Base-by-base conservation (phyloP, 2,888 invertebrate species). In the Sinopyrophorus schimmeli region DNA sequence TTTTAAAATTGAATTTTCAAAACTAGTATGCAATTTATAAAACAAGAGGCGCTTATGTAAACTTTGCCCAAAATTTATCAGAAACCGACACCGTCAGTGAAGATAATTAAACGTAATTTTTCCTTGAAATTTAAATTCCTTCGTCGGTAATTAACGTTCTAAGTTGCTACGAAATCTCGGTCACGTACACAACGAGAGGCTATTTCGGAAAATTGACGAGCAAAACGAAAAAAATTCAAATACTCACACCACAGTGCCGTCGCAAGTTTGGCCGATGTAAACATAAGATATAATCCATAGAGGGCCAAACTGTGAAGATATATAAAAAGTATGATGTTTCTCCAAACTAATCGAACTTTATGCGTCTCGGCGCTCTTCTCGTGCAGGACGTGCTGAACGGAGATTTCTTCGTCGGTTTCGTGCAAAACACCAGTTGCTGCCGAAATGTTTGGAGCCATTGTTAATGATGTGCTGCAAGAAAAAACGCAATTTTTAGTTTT, bases 271-370 rank as follows among this genome's bases (percentile, higher is more conserved):
- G 90, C 89, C 3, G 86, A 84, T 39, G 86, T 82, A 17, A 90
- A 71, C 67, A 83, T 77, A 10, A 89, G 77, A 70, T 84, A 90
- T 3, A 83, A 70, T 37, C 92, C 92, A 66, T 89, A 90, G 0
- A 90, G 40, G 0, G 89, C 87, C 2, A 84, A 85, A 34, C 82
- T 23, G 68, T 92, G 92, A 51, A 92, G 79, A 66, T 86, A 87
- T 5, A 77, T 74, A 66, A 92, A 91, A 1, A 87, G 77, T n/a
- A 85, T 72, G 34, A 92, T 87, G 68, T 92, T 92, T 58, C 87
- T 80, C 92, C 92, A 92, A 4, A 92, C 92, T 31, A 87, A 70
- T 66, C 80, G 74, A 21, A 77, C 67, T 47, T 81, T 80, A 27
- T 77, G 73, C 47, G 76, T 75, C 46, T 83, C 81, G 1, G 84